phyloP scores from a whole-genome alignment of 53 echinoderm and acorn worm species.

The Holothuria leucospilota region DNA sequence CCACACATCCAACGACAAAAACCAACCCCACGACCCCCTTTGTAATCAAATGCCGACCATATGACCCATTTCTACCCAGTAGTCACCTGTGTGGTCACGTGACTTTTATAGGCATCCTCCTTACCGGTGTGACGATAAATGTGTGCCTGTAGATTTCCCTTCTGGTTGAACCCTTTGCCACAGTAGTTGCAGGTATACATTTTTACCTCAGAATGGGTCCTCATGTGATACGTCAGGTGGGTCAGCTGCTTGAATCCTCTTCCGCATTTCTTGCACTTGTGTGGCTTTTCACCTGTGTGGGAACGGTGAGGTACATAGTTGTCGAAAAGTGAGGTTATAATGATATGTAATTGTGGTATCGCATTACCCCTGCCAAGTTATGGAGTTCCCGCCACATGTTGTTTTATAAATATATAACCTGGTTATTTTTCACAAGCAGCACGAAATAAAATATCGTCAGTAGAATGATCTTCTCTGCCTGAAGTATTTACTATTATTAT shows the following conservation, averaged over 20 bases:
- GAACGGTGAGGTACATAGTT: neutral
- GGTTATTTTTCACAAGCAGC: too few relatives aligned
- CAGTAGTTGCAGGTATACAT: conserved; percentile 99
- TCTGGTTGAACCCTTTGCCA: conserved; percentile 99
- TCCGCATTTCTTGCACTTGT: conserved; percentile 98
- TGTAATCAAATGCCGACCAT: too few relatives aligned
- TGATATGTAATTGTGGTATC: neutral
- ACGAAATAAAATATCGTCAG: too few relatives aligned
- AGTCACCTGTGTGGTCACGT: conserved; percentile 28
- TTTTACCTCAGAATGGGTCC: conserved; percentile 95
- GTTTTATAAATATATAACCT: too few relatives aligned
- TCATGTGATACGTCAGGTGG: conserved; percentile 97
- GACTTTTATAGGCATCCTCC: conserved; percentile 7
- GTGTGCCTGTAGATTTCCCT: conserved; percentile 98
- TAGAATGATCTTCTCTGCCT: too few relatives aligned
- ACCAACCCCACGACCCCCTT: too few relatives aligned
- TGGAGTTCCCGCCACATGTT: neutral
- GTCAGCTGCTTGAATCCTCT: conserved; percentile 97
- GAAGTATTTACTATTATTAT: too few relatives aligned
- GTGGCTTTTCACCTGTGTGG: conserved; percentile 93
- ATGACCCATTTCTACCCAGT: too few relatives aligned
- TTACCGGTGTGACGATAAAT: conserved; percentile 99
- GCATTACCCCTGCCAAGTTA: neutral
- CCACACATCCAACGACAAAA: too few relatives aligned
- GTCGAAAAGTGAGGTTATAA: neutral